Evolutionary conservation across 2,797 vertebrate species (phyloP).

Genomic region (Hyperoplus lanceolatus): DNA sequence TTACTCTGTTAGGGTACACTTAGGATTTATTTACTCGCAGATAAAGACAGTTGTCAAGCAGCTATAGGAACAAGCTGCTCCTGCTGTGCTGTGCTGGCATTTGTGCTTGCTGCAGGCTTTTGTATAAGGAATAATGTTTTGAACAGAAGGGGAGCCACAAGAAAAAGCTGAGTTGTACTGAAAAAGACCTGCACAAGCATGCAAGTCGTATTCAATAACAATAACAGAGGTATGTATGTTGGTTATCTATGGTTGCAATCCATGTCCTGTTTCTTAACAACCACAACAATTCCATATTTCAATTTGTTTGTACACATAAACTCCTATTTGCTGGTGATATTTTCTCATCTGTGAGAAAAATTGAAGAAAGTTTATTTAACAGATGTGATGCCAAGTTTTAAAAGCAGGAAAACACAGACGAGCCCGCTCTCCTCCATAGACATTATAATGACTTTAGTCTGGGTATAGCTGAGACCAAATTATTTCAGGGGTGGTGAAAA

Average conservation of each 20-base stretch:
- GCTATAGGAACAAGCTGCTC: constrained; percentile 51
- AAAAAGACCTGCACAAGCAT: constrained; percentile 3
- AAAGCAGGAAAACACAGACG: not conserved
- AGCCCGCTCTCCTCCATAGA: not conserved
- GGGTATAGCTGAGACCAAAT: not conserved
- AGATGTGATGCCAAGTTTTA: not conserved
- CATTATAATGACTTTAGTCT: not conserved
- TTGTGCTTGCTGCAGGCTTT: constrained; percentile 48
- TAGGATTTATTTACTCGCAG: constrained; percentile 50
- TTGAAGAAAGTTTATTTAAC: not conserved
- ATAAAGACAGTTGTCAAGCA: constrained; percentile 43
- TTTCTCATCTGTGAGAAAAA: too few species aligned
- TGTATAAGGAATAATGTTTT: constrained; percentile 49
- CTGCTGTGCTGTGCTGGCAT: constrained; percentile 33
- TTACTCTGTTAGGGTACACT: constrained; percentile 42
- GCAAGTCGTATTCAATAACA: constrained; percentile 4
- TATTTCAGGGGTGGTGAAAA: not conserved
- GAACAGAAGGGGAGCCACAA: constrained; percentile 40
- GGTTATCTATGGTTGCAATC: constrained; percentile 5
- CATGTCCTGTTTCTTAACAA: constrained; percentile 1
- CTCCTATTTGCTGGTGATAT: too few species aligned
- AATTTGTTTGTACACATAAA: too few species aligned
- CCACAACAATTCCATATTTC: not conserved
- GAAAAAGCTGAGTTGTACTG: constrained; percentile 20
- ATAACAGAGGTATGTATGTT: not conserved